Evolutionary conservation across 2,797 vertebrate genomes (phyloP), one percentile per base, ranked within the genome.

Genomic region (Caiman crocodilus): DNA sequence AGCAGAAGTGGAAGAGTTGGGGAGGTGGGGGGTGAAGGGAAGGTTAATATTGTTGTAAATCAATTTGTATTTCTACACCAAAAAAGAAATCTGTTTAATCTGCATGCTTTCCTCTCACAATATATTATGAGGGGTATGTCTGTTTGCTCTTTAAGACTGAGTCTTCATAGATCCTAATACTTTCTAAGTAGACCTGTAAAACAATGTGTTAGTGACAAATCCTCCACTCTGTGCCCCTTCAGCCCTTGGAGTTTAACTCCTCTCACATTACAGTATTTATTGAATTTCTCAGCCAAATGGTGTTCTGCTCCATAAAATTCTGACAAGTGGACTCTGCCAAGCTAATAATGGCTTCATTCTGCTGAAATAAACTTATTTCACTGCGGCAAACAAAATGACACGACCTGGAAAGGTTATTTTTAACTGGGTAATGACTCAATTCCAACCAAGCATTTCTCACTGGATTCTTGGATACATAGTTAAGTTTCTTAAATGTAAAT

Each of bases 341-440:
- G 98, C 98, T 98, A 98, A 98, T 99, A 99, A 99, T 96, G 94
- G 98, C 97, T 98, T 98, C 98, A 98, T 98, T 98, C 98, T 98
- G 98, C 98, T 98, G 99, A 99, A 99, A 99, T 99, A 99, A 99
- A 99, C 98, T 98, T 98, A 98, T 98, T 99, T 99, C 99, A 99
- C 98, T 98, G 99, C 97, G 7, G 98, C 98, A 99, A 99, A 99
- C 98, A 99, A 98, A 99, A 98, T 97, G 98, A 98, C 98, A 98
- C 99, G 98, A 99, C 98, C 99, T 99, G 98, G 98, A 99, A 99
- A 99, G 99, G 98, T 99, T 99, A 98, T 99, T 98, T 98, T 99
- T 98, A 98, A 98, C 98, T 97, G 97, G 97, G 98, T 98, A 99
- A 99, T 98, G 98, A 98, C 97, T 98, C 97, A 98, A 96, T 98